Evolutionary conservation across 1,140 invertebrate species (phyloP), one percentile per base, ranked within the genome.

Genomic region (Lethrus apterus): DNA sequence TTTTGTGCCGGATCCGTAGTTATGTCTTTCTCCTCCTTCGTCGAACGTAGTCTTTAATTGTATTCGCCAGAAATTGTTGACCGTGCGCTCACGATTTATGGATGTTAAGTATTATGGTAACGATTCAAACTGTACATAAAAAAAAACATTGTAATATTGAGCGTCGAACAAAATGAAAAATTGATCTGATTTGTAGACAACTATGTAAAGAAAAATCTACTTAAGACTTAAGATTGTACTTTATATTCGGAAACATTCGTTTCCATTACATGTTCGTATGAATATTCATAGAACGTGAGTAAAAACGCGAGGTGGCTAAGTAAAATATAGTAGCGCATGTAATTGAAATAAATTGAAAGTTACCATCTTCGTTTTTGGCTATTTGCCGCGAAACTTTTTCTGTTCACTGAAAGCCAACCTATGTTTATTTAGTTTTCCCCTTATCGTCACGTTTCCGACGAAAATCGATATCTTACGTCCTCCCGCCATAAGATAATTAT

Each of bases 341-440:
- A 40, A 40, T 40, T 21, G 36, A 40, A 21, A 40, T 40, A 40
- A 40, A 40, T 40, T 40, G 36, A 21, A 40, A 40, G n/a, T 21
- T n/a, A 21, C 18, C 18, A 40, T 20, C 36, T 21, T 21, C 36
- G n/a, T n/a, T n/a, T n/a, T 40, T 40, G 36, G 36, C 13, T 21
- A 21, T 40, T 40, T 40, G 11, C 36, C 24, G 36, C 36, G 24
- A 24, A 40, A 40, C 3, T 40, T 40, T 40, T 40, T 40, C 34
- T 40, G 36, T 18, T n/a, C n/a, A n/a, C n/a, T 40, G 36, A 40
- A 40, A 40, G 36, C 24, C 24, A 21, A 21, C 24, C 20, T 7
- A 21, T 11, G 36, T 20, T 40, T 40, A 40, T 40, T 40, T 40
- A 40, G 13, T 40, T 40, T 21, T 18, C n/a, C 13, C 4, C 36